Evolutionary conservation across 2,888 invertebrate genomes (phyloP).

Genomic region (Leucozona laternaria): DNA sequence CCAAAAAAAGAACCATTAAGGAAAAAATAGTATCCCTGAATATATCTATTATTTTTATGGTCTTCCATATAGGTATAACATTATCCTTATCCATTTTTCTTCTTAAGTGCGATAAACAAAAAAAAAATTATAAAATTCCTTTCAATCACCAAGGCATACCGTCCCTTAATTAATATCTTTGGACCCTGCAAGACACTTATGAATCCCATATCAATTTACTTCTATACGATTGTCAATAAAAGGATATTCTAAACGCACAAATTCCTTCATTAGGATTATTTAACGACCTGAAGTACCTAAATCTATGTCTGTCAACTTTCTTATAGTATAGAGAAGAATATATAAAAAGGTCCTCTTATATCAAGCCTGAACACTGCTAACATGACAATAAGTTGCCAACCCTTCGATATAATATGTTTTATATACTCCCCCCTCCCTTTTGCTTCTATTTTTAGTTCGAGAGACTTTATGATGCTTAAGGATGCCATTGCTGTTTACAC

Average conservation of each 20-base stretch:
- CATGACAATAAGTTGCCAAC: neutral
- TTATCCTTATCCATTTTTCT: neutral
- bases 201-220: neutral
- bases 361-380: neutral
- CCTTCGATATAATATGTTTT: neutral
- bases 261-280: neutral
- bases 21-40: too few relatives aligned
- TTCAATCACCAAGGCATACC: neutral
- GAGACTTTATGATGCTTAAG: constrained; percentile 50
- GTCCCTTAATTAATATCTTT: neutral
- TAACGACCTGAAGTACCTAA: neutral
- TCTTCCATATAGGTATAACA: neutral
- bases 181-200: neutral
- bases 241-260: neutral
- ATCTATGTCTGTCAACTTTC: neutral
- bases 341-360: neutral
- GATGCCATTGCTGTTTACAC: constrained; percentile 66
- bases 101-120: neutral
- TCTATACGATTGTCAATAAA: neutral
- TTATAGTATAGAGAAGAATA: too few relatives aligned
- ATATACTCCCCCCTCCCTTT: neutral
- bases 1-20: too few relatives aligned
- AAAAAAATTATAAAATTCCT: neutral
- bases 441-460: constrained; percentile 1
- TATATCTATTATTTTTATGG: neutral